These are phyloP conservation scores for Drosophila kambysellisi DNA, from an alignment of 2,888 invertebrate genomes.

Conservation along the genomic window DNA sequence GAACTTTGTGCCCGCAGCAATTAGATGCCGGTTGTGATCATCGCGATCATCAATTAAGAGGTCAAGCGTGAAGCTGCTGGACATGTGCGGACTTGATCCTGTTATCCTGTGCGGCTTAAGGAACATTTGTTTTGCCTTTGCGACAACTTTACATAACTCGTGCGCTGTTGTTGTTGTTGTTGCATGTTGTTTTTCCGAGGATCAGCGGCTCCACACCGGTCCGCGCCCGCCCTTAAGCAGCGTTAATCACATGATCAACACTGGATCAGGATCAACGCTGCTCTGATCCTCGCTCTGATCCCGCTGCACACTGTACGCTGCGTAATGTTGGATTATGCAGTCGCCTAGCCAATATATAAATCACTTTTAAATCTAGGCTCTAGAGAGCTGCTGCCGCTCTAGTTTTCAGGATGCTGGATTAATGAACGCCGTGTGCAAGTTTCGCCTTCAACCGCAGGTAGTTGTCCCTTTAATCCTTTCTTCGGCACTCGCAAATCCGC, in stretches of 20 bases:
- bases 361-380: conserved; percentile 51
- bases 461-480: conserved; percentile 73
- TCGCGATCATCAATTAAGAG: conserved; percentile 65
- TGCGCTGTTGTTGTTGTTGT: neutral
- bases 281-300: conserved; percentile 54
- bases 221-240: conserved; percentile 63
- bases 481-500: conserved; percentile 51
- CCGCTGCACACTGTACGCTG: conserved; percentile 33
- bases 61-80: conserved; percentile 67
- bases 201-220: conserved; percentile 61
- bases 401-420: conserved; percentile 63
- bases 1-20: conserved; percentile 38
- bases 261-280: conserved; percentile 56
- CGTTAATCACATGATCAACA: conserved; percentile 72
- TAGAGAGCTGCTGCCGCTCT: conserved; percentile 39
- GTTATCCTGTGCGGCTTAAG: conserved; percentile 37
- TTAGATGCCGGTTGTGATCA: conserved; percentile 54
- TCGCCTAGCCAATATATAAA: conserved; percentile 59
- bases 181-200: conserved; percentile 26
- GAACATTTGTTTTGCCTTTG: conserved; percentile 57
- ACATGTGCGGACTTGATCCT: conserved; percentile 38
- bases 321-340: conserved; percentile 76
- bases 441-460: conserved; percentile 52
- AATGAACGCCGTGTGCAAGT: conserved; percentile 55
- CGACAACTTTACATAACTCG: conserved; percentile 72